A percentile compares a stretch with the other conserved stretches of the same genome.
phyloP scores from a whole-genome alignment of 2,888 invertebrate genomes.

The Callosobruchus maculatus region DNA sequence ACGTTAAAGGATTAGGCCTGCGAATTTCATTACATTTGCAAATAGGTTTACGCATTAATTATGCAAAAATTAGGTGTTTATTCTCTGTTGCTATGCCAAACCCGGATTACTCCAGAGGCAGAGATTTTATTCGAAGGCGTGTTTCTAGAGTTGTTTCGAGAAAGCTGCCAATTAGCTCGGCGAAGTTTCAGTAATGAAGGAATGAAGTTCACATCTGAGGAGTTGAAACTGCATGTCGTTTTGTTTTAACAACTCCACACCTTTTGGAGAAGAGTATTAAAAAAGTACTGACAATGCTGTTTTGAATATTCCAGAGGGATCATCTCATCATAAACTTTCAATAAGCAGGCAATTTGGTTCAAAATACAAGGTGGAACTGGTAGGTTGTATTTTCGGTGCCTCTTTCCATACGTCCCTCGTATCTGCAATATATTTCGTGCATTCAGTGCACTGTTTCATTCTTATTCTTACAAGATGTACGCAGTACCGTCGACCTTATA shows the following conservation, averaged over 20 bases:
- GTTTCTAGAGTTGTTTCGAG: not conserved
- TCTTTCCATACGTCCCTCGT: no score
- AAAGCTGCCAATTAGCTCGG: not conserved
- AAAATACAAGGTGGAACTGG: no score
- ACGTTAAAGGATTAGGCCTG: constrained; percentile 24
- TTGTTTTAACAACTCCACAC: no score
- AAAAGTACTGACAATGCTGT: no score
- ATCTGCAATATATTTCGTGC: not conserved
- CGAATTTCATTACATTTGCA: constrained; percentile 28
- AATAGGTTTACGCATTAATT: constrained; percentile 29
- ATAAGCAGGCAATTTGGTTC: no score
- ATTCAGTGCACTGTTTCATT: not conserved
- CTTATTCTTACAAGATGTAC: not conserved
- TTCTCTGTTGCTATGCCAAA: constrained; percentile 23
- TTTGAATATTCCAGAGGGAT: no score
- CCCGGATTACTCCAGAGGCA: constrained; percentile 15
- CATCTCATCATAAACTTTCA: no score
- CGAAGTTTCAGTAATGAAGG: not conserved
- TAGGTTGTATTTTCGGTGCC: no score
- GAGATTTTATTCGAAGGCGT: not conserved
- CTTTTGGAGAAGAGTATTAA: no score
- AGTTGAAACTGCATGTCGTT: not conserved
- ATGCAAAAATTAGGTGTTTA: constrained; percentile 31
- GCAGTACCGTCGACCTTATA: not conserved
- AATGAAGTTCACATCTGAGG: not conserved